Evolutionary conservation across 2,797 vertebrate genomes (phyloP).

Genomic region (Rhinogobio ventralis): DNA sequence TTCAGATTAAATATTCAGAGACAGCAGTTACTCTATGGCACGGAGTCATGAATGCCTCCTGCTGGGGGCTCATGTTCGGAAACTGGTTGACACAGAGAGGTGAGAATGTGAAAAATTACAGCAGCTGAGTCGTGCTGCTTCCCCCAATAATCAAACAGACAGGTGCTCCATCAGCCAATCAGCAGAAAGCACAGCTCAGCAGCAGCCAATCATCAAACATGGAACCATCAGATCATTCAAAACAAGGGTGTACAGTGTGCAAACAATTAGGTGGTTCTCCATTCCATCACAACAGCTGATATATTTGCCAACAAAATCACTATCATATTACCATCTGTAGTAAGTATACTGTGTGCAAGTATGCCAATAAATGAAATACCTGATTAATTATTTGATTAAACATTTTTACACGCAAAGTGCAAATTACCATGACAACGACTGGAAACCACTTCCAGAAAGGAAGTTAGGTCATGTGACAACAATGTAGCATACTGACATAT

Average conservation of each 20-base stretch:
- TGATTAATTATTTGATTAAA: neutral
- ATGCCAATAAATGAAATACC: neutral
- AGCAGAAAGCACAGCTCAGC: constrained; percentile 1
- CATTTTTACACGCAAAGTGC: neutral
- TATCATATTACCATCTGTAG: neutral
- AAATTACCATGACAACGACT: neutral
- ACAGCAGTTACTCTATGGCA: constrained; percentile 36
- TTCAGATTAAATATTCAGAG: constrained; percentile 23
- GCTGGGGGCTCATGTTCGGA: constrained; percentile 19
- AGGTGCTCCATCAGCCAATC: constrained; percentile 20
- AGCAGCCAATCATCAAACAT: constrained; percentile 19
- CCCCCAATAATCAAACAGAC: constrained; percentile 35
- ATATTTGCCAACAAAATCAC: neutral
- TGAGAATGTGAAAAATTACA: constrained; percentile 38
- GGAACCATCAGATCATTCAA: neutral
- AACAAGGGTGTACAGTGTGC: neutral
- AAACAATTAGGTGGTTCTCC: neutral
- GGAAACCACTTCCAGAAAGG: neutral
- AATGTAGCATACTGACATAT: neutral
- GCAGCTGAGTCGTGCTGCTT: constrained; percentile 35
- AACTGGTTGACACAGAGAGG: constrained; percentile 38
- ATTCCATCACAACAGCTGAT: neutral
- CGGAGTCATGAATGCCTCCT: constrained; percentile 34
- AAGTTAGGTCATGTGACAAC: neutral
- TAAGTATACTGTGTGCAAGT: neutral